These are phyloP conservation scores for Orycteropus afer DNA, from an alignment of 2,113 vertebrate genomes.

Conservation along the genomic window DNA sequence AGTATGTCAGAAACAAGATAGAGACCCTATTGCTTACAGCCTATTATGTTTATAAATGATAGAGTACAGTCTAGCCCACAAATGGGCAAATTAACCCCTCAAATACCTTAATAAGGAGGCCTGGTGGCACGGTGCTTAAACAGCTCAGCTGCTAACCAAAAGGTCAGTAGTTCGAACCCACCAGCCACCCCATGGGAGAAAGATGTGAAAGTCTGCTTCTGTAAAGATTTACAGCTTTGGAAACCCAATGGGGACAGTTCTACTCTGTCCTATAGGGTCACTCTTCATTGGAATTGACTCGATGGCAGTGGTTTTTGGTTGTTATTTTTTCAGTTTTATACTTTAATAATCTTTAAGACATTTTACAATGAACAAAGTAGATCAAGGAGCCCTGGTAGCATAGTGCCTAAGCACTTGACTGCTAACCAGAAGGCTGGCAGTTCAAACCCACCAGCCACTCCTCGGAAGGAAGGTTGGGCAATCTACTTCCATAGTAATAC, in stretches of 20 bases:
- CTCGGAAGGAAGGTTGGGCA: too few species aligned
- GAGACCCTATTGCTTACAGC: conserved; percentile 37
- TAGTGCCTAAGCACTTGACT: too few species aligned
- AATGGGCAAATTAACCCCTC: conserved; percentile 57
- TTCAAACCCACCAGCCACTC: too few species aligned
- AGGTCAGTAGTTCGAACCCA: too few species aligned
- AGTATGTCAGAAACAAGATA: conserved; percentile 1
- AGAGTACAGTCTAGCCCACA: neutral
- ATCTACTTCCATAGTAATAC: too few species aligned
- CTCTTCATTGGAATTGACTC: too few species aligned
- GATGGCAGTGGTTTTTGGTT: neutral
- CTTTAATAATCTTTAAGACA: neutral
- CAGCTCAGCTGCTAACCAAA: neutral
- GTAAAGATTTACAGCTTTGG: neutral
- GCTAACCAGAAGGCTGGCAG: too few species aligned
- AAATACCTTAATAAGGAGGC: neutral
- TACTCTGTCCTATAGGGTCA: neutral
- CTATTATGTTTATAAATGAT: neutral
- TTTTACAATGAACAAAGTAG: conserved; percentile 44
- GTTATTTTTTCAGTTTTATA: neutral
- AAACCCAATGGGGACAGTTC: neutral
- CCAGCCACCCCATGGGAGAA: neutral
- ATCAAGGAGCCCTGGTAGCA: too few species aligned
- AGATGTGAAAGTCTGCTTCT: neutral
- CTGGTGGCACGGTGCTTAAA: neutral